Evolutionary conservation across 1,140 invertebrate genomes (phyloP), one percentile per base, ranked within the genome.

Genomic region (Dermatophagoides farinae): DNA sequence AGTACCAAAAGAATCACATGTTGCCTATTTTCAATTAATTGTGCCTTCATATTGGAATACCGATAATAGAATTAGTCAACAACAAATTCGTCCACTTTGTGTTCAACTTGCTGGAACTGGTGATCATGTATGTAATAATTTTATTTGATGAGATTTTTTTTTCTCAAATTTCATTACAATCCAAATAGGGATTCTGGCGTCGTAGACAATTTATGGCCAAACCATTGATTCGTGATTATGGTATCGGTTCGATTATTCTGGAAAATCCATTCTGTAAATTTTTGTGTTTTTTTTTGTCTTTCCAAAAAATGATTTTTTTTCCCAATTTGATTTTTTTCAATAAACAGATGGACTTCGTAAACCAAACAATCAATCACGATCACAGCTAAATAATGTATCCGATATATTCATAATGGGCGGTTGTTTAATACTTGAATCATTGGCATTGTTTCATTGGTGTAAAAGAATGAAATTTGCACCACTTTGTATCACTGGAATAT

Each of bases 321-420:
- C n/a, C n/a, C n/a, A n/a, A n/a, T n/a, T n/a, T n/a, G n/a, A n/a
- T n/a, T n/a, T n/a, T n/a, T n/a, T n/a, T n/a, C n/a, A n/a, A n/a
- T n/a, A n/a, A n/a, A n/a, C n/a, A 63, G 62, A 64, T 41, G 62
- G 62, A 14, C 2, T 22, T 38, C 51, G 62, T 49, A 64, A 64
- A 54, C 62, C 62, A 11, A 23, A 11, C 0, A 31, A 64, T 46
- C 62, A 64, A 67, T 92, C 86, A 59, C 81, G 91, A 25, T 97
- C 93, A 4, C 84, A 83, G 71, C 77, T 98, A 31, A 83, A 86
- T 67, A 89, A 97, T 77, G 92, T 98, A 0, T 89, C 86, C 49
- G 95, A 99, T 73, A 85, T 99, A 68, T 97, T 98, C 79, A 87
- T 98, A 52, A 98, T 99, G 95, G 95, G 95, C 58, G 92, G 88